Evolutionary conservation across 2,888 invertebrate species (phyloP).

Genomic region (Macaria liturata): DNA sequence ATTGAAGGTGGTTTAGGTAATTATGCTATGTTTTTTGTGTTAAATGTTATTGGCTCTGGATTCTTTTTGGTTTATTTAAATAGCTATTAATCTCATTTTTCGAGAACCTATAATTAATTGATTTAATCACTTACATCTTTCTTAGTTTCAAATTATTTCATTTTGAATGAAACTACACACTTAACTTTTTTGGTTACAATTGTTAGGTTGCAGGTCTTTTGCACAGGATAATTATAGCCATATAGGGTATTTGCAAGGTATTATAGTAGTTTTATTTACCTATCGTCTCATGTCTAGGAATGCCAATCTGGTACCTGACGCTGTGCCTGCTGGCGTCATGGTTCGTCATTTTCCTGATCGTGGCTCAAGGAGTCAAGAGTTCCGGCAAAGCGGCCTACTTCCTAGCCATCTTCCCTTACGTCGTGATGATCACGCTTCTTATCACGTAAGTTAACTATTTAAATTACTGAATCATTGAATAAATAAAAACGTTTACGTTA

Average conservation of each 20-base stretch:
- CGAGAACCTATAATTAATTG: too few relatives aligned
- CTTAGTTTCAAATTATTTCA: too few relatives aligned
- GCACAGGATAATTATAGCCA: background rate
- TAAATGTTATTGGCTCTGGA: too few relatives aligned
- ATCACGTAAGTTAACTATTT: constrained; percentile 68
- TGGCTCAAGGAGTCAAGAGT: constrained; percentile 89
- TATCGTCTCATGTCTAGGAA: constrained; percentile 51
- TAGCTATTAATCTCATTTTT: too few relatives aligned
- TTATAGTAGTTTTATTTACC: background rate
- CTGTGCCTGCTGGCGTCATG: constrained; percentile 87
- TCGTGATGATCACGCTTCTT: constrained; percentile 89
- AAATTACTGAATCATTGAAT: too few relatives aligned
- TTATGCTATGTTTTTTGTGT: constrained; percentile 18
- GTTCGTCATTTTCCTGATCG: constrained; percentile 86
- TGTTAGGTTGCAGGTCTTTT: background rate
- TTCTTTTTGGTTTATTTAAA: too few relatives aligned
- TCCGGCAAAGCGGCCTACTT: constrained; percentile 94
- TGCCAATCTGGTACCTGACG: constrained; percentile 87
- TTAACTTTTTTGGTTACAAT: background rate
- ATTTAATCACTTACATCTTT: too few relatives aligned
- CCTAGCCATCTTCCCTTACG: constrained; percentile 92
- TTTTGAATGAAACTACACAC: too few relatives aligned
- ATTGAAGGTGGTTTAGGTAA: constrained; percentile 71
- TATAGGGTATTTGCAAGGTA: background rate
- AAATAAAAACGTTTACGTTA: too few relatives aligned